A percentile compares a stretch with the other conserved stretches of the same genome.
Evolutionary conservation across 2,113 vertebrate species (phyloP).

Genomic region (Oryzias celebensis): DNA sequence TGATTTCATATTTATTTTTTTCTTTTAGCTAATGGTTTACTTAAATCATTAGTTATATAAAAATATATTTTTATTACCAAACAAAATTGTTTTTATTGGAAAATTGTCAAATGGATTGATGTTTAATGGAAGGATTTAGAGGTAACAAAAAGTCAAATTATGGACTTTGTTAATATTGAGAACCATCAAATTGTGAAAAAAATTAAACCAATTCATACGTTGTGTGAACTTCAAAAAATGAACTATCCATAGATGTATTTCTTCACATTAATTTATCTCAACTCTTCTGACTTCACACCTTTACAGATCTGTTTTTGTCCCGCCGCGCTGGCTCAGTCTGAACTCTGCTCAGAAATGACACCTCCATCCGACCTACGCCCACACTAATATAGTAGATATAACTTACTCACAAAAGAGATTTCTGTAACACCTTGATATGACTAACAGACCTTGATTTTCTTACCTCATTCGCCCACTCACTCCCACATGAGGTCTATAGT

Average conservation of each 20-base stretch:
- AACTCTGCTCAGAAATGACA: not conserved
- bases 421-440: slow-evolving; percentile 36
- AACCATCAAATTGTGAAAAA: too few species aligned
- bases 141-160: too few species aligned
- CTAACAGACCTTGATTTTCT: slow-evolving; percentile 32
- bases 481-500: slow-evolving; percentile 26
- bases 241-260: not conserved
- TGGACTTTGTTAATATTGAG: too few species aligned
- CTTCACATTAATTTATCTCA: slow-evolving; percentile 8
- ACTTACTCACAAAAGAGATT: slow-evolving; percentile 9
- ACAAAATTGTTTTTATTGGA: too few species aligned
- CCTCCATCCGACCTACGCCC: slow-evolving; percentile 28
- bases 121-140: too few species aligned
- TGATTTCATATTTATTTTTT: too few species aligned
- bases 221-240: too few species aligned
- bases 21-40: too few species aligned
- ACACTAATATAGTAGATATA: slow-evolving; percentile 35
- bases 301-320: slow-evolving; percentile 3
- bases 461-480: slow-evolving; percentile 38
- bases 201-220: too few species aligned
- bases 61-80: too few species aligned
- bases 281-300: not conserved
- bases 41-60: too few species aligned
- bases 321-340: slow-evolving; percentile 13
- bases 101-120: too few species aligned